Conservation (phyloP, 2,888 invertebrate species). For the Lithosia quadra region DNA sequence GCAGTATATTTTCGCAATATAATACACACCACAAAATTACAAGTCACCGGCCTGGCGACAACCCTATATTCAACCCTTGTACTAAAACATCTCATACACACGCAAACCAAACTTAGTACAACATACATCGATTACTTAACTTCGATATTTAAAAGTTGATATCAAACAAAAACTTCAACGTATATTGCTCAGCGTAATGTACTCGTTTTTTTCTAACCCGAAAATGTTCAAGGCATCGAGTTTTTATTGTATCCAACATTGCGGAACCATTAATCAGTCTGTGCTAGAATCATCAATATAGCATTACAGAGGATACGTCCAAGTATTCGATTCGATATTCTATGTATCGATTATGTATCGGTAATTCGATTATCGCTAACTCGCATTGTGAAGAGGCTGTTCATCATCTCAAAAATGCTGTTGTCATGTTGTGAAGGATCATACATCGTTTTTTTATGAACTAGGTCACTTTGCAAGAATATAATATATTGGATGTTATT, state of each 20-base stretch:
- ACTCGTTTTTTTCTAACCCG: constrained; percentile 49
- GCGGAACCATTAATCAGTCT: constrained; percentile 85
- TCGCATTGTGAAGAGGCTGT: constrained; percentile 74
- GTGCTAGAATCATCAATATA: constrained; percentile 85
- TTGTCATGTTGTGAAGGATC: constrained; percentile 61
- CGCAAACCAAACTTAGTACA: neutral
- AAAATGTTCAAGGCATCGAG: constrained; percentile 63
- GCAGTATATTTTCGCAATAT: constrained; percentile 62
- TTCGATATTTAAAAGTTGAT: neutral
- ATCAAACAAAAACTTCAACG: constrained; percentile 54
- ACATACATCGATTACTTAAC: constrained; percentile 50
- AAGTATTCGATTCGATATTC: constrained; percentile 82
- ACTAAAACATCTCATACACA: constrained; percentile 39
- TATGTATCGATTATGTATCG: constrained; percentile 81
- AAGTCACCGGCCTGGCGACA: constrained; percentile 84
- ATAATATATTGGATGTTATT: neutral
- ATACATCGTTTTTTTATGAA: constrained; percentile 32
- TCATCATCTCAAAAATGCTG: constrained; percentile 76
- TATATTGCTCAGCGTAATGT: constrained; percentile 28
- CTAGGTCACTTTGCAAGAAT: constrained; percentile 12
- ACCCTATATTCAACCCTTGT: constrained; percentile 71
- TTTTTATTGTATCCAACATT: constrained; percentile 79
- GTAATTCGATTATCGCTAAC: constrained; percentile 81
- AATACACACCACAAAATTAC: constrained; percentile 74
- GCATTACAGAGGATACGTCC: constrained; percentile 82